Evolutionary conservation across 2,888 invertebrate genomes (phyloP).

Genomic region (Tortricodes alternella): DNA sequence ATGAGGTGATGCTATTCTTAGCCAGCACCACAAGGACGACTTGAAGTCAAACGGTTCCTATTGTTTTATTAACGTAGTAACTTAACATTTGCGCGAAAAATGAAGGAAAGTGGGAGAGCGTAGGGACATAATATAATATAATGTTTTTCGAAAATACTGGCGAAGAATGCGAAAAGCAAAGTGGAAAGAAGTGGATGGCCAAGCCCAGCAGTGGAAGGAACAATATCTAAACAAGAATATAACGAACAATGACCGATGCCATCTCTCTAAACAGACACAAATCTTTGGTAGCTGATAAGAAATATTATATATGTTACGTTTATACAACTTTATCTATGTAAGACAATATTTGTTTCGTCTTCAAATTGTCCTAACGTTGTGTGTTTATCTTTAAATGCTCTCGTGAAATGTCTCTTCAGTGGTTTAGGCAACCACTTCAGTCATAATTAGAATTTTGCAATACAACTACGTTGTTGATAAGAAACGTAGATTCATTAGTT

Average conservation of each 20-base stretch:
- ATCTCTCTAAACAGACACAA: not conserved
- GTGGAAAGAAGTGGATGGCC: too few relatives aligned
- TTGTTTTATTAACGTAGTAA: too few relatives aligned
- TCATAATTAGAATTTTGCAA: conserved; percentile 11
- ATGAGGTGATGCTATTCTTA: too few relatives aligned
- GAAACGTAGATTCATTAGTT: conserved; percentile 1
- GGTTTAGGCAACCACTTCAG: conserved; percentile 3
- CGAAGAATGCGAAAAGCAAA: too few relatives aligned
- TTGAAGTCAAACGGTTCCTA: too few relatives aligned
- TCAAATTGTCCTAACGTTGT: conserved; percentile 16
- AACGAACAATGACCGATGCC: not conserved
- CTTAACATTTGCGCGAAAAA: too few relatives aligned
- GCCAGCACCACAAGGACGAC: too few relatives aligned
- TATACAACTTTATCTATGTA: conserved; percentile 15
- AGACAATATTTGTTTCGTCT: conserved; percentile 24
- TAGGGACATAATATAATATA: too few relatives aligned
- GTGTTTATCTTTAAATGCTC: conserved; percentile 22
- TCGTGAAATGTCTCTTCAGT: conserved; percentile 1
- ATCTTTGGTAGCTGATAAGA: conserved; percentile 14
- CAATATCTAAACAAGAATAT: too few relatives aligned
- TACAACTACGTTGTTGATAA: conserved; percentile 2
- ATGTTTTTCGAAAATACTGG: too few relatives aligned
- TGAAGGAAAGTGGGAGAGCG: too few relatives aligned
- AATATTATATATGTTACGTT: not conserved
- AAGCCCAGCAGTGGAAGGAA: too few relatives aligned